Conservation (phyloP, 2,113 vertebrate species). For the Callipepla californica region DNA sequence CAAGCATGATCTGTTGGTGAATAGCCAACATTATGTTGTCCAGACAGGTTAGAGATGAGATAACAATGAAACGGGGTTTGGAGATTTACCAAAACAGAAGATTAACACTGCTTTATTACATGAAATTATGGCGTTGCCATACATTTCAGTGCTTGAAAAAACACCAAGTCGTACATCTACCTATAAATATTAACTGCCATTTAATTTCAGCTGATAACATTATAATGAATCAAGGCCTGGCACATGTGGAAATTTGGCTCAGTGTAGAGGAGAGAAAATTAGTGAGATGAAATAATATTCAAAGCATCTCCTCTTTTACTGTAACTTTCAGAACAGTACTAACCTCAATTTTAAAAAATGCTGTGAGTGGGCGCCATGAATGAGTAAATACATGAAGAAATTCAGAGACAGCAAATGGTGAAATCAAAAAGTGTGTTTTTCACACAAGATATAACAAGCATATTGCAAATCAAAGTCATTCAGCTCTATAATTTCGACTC, state of each 20-base stretch:
- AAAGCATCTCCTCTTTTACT: not conserved
- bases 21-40: not conserved
- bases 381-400: not conserved
- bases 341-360: not conserved
- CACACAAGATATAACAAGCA: not conserved
- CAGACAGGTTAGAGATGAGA: not conserved
- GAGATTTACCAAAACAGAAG: not conserved
- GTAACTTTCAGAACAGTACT: not conserved
- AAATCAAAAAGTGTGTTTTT: not conserved
- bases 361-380: not conserved
- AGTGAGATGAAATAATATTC: not conserved
- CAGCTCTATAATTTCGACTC: not conserved
- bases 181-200: conserved; percentile 17
- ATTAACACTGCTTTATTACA: not conserved
- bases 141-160: not conserved
- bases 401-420: not conserved
- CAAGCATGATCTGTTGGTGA: not conserved
- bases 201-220: conserved; percentile 6
- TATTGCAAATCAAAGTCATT: not conserved
- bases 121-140: not conserved
- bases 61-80: not conserved
- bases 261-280: not conserved
- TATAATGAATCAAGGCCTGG: not conserved
- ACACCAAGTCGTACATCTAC: not conserved
- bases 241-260: not conserved